phyloP scores from a whole-genome alignment of 2,888 invertebrate genomes.

The Hoplodrina ambigua region DNA sequence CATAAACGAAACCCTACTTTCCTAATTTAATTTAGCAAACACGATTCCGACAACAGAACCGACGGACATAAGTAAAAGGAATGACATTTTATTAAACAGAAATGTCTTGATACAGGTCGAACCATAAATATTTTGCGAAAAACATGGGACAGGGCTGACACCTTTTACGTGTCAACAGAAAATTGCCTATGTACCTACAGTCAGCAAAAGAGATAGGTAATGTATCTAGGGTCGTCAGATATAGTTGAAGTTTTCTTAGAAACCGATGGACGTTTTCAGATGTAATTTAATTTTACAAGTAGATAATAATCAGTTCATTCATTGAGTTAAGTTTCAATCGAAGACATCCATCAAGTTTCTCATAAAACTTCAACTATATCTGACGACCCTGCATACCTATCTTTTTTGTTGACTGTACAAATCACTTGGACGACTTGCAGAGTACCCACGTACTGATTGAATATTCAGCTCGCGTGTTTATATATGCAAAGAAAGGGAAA shows the following conservation, averaged over 20 bases:
- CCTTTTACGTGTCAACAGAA: conserved; percentile 33
- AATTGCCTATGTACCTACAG: conserved; percentile 39
- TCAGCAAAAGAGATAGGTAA: too few species aligned
- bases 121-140: conserved; percentile 47
- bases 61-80: conserved; percentile 33
- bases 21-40: conserved; percentile 18
- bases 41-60: neutral
- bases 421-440: conserved; percentile 34
- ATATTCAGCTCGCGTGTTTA: conserved; percentile 48
- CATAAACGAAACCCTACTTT: neutral
- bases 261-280: too few species aligned
- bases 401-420: too few species aligned
- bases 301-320: too few species aligned
- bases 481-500: conserved; percentile 25
- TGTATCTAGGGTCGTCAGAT: too few species aligned
- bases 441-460: conserved; percentile 46
- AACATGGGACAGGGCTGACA: conserved; percentile 38
- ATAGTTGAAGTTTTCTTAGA: too few species aligned
- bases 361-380: too few species aligned
- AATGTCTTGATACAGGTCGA: conserved; percentile 27
- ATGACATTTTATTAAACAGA: conserved; percentile 36
- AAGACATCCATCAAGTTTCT: too few species aligned
- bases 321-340: too few species aligned
- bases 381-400: too few species aligned
- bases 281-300: too few species aligned